phyloP scores from a whole-genome alignment of 2,888 invertebrate genomes.

The Campoplex capitator region DNA sequence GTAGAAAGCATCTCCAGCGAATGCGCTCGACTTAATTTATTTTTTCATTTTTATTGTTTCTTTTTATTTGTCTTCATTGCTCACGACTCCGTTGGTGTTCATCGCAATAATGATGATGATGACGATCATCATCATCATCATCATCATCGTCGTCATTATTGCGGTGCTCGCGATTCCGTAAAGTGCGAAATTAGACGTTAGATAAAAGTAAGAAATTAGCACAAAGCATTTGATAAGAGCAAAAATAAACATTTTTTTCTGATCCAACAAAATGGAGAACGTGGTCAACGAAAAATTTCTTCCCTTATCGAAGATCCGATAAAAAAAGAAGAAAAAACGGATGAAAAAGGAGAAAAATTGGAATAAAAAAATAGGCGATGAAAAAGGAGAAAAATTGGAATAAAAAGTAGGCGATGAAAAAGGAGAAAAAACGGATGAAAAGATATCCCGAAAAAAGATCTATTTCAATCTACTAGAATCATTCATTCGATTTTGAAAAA shows the following conservation, averaged over 20 bases:
- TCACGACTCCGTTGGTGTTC: not conserved
- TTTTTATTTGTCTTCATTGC: constrained; percentile 25
- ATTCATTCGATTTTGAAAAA: too few species aligned
- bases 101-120: not conserved
- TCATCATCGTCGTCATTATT: constrained; percentile 12
- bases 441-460: too few species aligned
- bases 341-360: not conserved
- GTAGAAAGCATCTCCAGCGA: constrained; percentile 70
- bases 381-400: too few species aligned
- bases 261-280: not conserved
- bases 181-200: constrained; percentile 32
- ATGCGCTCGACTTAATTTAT: constrained; percentile 40
- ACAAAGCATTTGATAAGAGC: not conserved
- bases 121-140: not conserved
- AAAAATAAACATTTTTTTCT: not conserved
- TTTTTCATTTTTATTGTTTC: constrained; percentile 39
- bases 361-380: not conserved
- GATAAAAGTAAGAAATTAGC: constrained; percentile 1
- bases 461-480: too few species aligned
- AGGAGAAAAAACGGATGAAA: too few species aligned
- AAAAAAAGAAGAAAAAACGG: not conserved
- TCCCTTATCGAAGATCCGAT: not conserved
- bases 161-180: not conserved
- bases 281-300: not conserved
- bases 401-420: too few species aligned